Base-by-base conservation (phyloP, 2,113 vertebrate species). In the Murina feae region DNA sequence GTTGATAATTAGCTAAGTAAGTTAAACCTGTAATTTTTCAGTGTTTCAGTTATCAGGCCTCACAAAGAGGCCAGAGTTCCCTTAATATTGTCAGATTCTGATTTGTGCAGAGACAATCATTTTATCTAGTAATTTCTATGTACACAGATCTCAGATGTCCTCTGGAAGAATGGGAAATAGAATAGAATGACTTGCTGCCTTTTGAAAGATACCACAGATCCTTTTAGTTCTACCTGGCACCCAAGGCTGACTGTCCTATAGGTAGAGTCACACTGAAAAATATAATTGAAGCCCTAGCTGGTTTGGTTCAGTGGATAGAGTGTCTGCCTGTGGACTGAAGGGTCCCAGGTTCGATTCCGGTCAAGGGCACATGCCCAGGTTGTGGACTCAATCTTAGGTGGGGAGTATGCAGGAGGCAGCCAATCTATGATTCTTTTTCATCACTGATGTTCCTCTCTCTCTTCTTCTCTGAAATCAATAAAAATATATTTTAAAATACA, bases 21-120 rank as follows among this genome's bases (percentile, higher is more conserved):
- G 20, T 92, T 78, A 89, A 90, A 86, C 16, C 60, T 93, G 53
- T 90, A 63, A 93, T 89, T 95, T 88, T 80, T 89, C 30, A 89
- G n/a, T 63, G 75, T 86, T 81, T 37, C 68, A 78, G 80, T 79
- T 55, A 74, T 80, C 55, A 91, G 78, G 30, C 32, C 63, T 87
- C 18, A 49, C 23, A 93, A 53, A 88, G 68, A 93, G 86, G 32
- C 30, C 66, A 68, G 58, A 81, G 42, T 49, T 95, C 23, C 44
- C 32, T 81, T 93, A 71, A 16, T 79, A 85, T 72, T 72, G 35
- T 82, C 39, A 60, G 66, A 79, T 51, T 71, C 42, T 79, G 65
- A 66, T 78, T 79, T 93, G 17, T 84, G 11, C 83, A 51, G 55
- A 93, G 68, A 35, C 39, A 60, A 88, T 25, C 32, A 47, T 88